Conservation (phyloP, 2,797 vertebrate genomes). For the Apogon hyalosoma region DNA sequence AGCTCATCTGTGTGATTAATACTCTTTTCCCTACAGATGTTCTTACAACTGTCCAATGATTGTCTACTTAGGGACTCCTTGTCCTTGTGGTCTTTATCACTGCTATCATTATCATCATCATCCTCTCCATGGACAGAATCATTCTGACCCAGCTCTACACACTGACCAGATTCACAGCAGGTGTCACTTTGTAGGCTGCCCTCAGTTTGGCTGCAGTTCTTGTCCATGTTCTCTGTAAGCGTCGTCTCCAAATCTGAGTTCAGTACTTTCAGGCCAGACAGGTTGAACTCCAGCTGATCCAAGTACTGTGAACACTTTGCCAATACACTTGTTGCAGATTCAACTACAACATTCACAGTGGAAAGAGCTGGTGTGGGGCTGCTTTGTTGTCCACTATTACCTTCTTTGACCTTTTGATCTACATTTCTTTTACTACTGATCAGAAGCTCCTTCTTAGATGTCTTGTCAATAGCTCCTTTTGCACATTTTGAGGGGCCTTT, state of each 20-base stretch:
- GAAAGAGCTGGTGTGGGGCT: background rate
- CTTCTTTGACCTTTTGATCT: slow-evolving; percentile 21
- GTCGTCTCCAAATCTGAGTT: slow-evolving; percentile 82
- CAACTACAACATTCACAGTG: background rate
- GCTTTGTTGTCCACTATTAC: background rate
- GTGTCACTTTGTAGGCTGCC: slow-evolving; percentile 11
- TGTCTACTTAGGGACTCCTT: slow-evolving; percentile 24
- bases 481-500: slow-evolving; percentile 28
- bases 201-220: slow-evolving; percentile 35
- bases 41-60: slow-evolving; percentile 28
- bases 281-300: slow-evolving; percentile 76
- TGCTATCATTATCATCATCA: slow-evolving; percentile 11
- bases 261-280: slow-evolving; percentile 76
- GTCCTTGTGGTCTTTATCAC: slow-evolving; percentile 4
- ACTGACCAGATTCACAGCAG: slow-evolving; percentile 4
- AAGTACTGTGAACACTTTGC: slow-evolving; percentile 73
- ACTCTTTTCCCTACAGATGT: slow-evolving; percentile 14
- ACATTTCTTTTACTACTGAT: slow-evolving; percentile 28
- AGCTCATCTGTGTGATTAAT: background rate
- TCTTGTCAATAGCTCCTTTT: background rate
- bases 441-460: slow-evolving; percentile 25
- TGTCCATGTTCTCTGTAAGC: slow-evolving; percentile 59
- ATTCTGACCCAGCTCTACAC: background rate
- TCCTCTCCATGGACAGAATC: slow-evolving; percentile 12
- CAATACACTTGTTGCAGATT: slow-evolving; percentile 1